Base-by-base conservation (phyloP, 2,113 vertebrate genomes). In the Equus quagga region DNA sequence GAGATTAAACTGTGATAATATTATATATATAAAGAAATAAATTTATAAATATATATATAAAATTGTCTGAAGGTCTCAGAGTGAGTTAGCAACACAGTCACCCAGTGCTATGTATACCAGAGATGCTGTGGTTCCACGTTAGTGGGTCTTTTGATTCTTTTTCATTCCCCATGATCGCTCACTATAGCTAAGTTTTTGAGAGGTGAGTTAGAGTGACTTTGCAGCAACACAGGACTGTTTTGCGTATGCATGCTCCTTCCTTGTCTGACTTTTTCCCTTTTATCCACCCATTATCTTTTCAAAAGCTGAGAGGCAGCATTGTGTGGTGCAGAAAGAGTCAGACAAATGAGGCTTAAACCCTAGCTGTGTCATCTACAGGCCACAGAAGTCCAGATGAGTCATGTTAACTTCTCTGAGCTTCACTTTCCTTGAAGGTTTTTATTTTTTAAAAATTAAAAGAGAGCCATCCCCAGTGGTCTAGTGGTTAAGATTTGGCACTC, bases 121-220 rank as follows among this genome's bases (percentile, higher is more conserved):
- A 28, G 15, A 84, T 73, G 3, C 44, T 62, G 49, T 84, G 76
- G 2, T 84, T 91, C 21, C 26, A 58, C 44, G 69, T 70, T 85
- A 82, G 60, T 65, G 67, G 15, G 51, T 95, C 58, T 97, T 94
- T 56, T 49, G 28, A 92, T 92, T 95, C 54, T 80, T 94, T 89
- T 89, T 84, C 12, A 67, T 89, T 89, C 44, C 75, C 75, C 60
- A 24, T 58, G 44, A 64, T 76, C 76, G 60, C 13, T 91, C 26
- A 94, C 24, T 54, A 28, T 24, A 72, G 46, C 44, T 26, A 89
- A 86, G 36, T 76, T 92, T 81, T 62, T 81, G 58, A 76, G 31
- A 64, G 17, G 26, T 82, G 31, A 0, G 8, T 87, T 91, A 91
- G 56, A 75, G 44, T 91, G 65, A 94, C 26, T 65, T 87, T 60